phyloP scores from a whole-genome alignment of 2,113 vertebrate genomes.

The Vulpes ferrilata region DNA sequence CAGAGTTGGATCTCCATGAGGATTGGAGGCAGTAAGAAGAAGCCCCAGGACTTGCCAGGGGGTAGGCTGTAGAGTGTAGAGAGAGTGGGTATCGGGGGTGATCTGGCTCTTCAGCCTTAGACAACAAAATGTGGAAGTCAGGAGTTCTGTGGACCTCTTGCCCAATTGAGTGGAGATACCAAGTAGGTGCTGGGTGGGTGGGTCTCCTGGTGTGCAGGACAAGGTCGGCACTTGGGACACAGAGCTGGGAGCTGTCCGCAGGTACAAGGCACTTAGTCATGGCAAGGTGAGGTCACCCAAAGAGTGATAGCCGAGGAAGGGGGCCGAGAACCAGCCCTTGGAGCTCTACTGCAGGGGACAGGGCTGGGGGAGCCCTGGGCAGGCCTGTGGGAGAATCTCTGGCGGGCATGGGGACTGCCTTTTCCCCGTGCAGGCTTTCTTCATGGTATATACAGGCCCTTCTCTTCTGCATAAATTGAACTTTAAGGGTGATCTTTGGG shows the following conservation, averaged over 20 bases:
- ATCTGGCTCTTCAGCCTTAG: not conserved
- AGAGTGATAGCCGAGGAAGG: not conserved
- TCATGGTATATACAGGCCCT: not conserved
- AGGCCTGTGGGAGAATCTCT: not conserved
- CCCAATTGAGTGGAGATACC: not conserved
- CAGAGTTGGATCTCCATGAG: not conserved
- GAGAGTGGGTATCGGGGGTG: not conserved
- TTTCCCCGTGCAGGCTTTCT: not conserved
- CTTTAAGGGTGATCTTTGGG: not conserved
- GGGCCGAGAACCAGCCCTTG: not conserved
- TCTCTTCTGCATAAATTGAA: not conserved
- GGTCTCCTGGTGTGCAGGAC: not conserved
- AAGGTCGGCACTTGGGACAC: too few species aligned
- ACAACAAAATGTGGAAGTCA: not conserved
- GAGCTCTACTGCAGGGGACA: not conserved
- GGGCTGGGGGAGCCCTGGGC: not conserved
- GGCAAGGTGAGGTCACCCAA: not conserved
- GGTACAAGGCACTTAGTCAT: not conserved
- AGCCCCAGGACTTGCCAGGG: too few species aligned
- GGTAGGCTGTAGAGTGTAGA: not conserved
- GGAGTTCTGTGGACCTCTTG: not conserved
- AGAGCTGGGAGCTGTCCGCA: not conserved
- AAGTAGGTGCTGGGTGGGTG: too few species aligned
- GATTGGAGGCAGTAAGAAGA: not conserved
- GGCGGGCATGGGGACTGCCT: accelerated